Evolutionary conservation across 2,888 invertebrate species (phyloP).

Genomic region (Dexiosoma caninum): DNA sequence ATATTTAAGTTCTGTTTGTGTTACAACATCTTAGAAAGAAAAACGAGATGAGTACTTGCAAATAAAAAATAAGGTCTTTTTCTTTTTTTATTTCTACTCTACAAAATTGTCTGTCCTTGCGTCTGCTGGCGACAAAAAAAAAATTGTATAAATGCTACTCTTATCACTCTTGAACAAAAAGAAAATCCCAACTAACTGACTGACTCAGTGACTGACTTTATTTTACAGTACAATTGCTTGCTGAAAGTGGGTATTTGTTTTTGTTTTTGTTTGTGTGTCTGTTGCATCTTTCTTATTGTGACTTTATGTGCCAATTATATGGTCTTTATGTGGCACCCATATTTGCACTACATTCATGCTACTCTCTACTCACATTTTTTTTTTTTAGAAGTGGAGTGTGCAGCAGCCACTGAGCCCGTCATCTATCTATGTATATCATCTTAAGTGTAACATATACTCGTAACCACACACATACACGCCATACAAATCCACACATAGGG

Average conservation of each 20-base stretch:
- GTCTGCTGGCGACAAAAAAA: not conserved
- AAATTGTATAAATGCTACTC: not conserved
- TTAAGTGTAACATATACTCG: not conserved
- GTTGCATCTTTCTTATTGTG: constrained; percentile 33
- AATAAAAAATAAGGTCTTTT: constrained; percentile 52
- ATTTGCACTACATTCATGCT: constrained; percentile 12
- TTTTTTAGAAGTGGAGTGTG: constrained; percentile 28
- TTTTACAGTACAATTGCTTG: constrained; percentile 46
- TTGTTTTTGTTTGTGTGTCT: not conserved
- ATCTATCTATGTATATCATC: constrained; percentile 44
- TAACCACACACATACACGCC: not conserved
- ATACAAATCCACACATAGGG: not conserved
- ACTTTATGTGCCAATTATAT: constrained; percentile 55
- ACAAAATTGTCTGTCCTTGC: not conserved
- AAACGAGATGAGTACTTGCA: constrained; percentile 48
- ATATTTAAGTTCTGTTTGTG: constrained; percentile 16
- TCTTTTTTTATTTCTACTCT: constrained; percentile 39
- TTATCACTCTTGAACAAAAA: not conserved
- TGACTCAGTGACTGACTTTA: constrained; percentile 59
- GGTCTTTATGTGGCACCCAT: constrained; percentile 35
- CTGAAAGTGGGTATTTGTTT: not conserved
- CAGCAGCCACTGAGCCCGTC: constrained; percentile 23
- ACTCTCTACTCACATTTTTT: not conserved
- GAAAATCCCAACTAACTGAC: constrained; percentile 1
- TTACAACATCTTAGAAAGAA: constrained; percentile 29